Conservation (phyloP, 2,888 invertebrate genomes). For the Eupeodes latifasciatus region DNA sequence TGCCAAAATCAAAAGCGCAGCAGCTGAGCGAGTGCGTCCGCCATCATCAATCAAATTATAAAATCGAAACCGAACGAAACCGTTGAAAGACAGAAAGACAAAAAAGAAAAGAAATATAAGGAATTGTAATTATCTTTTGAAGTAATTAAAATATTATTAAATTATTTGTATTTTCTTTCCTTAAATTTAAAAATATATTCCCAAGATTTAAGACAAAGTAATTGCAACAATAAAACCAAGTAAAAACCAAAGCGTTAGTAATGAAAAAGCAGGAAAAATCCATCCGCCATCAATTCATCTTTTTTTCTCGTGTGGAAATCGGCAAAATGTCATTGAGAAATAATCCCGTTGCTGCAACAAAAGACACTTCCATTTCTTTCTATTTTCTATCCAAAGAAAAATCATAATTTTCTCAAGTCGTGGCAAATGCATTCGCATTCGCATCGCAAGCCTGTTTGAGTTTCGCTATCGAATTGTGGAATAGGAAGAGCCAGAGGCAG, state of each 20-base stretch:
- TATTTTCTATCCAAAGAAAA: conserved; percentile 16
- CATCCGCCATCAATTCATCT: conserved; percentile 56
- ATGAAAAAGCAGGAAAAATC: neutral
- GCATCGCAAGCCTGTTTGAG: too few species aligned
- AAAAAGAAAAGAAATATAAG: neutral
- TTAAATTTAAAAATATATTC: neutral
- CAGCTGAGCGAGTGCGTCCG: conserved; percentile 69
- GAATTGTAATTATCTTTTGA: conserved; percentile 13
- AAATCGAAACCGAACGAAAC: neutral
- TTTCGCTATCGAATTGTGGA: neutral
- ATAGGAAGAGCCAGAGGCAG: neutral
- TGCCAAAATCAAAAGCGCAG: conserved; percentile 63
- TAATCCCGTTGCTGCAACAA: conserved; percentile 66
- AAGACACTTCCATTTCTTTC: conserved; percentile 11
- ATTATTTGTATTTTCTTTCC: neutral
- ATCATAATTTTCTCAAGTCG: neutral
- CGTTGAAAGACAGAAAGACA: neutral
- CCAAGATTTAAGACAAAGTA: neutral
- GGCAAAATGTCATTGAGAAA: conserved; percentile 46
- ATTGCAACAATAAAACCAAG: neutral
- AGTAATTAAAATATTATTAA: neutral
- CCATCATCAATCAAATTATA: conserved; percentile 51
- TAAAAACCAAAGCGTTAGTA: neutral
- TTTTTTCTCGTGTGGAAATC: conserved; percentile 23
- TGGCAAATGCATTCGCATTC: neutral